These are phyloP conservation scores for Alligator mississippiensis DNA, from an alignment of 2,113 vertebrate genomes.

Conservation along the genomic window DNA sequence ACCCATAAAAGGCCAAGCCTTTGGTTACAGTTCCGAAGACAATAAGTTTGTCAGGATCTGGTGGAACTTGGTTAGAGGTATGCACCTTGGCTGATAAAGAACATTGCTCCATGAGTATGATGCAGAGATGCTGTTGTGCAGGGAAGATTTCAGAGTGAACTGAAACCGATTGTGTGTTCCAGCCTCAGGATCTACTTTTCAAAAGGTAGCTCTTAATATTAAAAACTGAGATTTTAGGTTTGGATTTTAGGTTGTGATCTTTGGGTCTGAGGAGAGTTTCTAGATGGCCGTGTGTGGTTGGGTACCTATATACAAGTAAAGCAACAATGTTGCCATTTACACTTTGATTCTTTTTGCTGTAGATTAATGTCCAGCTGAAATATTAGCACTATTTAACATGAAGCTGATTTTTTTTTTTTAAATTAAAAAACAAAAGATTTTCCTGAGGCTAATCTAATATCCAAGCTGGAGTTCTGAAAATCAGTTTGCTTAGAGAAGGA, in stretches of 20 bases:
- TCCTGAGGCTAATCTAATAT: not conserved
- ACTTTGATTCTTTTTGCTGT: not conserved
- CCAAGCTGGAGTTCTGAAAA: not conserved
- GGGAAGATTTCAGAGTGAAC: not conserved
- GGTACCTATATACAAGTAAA: not conserved
- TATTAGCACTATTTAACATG: not conserved
- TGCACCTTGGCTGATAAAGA: accelerated
- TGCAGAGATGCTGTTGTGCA: accelerated
- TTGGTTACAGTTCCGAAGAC: not conserved
- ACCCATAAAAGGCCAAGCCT: too few species aligned
- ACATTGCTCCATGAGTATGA: not conserved
- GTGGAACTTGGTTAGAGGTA: not conserved
- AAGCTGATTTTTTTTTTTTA: not conserved
- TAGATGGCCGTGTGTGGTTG: not conserved
- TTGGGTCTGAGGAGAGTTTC: not conserved
- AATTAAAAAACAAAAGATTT: not conserved
- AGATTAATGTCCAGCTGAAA: not conserved
- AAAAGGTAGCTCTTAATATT: not conserved
- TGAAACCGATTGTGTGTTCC: not conserved
- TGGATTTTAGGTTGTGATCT: not conserved
- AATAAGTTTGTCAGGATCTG: not conserved
- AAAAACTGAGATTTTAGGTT: not conserved
- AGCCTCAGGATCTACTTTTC: not conserved
- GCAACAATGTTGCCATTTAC: not conserved
- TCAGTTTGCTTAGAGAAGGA: not conserved